Base-by-base conservation (phyloP, 2,797 vertebrate species). In the Hylomyscus alleni region DNA sequence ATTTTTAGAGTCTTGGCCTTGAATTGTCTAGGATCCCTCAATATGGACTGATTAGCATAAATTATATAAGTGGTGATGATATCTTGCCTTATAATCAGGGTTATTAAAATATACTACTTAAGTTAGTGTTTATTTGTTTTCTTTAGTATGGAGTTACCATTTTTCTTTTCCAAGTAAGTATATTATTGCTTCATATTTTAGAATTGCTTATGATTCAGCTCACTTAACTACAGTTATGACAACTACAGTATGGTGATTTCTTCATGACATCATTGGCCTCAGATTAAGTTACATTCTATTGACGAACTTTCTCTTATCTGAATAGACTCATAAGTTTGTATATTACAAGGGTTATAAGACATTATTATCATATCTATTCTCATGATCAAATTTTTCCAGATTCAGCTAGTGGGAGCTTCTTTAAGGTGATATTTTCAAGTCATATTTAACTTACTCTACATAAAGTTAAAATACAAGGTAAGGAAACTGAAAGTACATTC, bases 131-230 rank as follows among this genome's bases (percentile, higher is more conserved):
- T 60, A 67, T 60, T 76, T 72, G 29, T n/a, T 26, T 81, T 75
- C 31, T 86, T 26, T n/a, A 77, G 65, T 81, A 2, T n/a, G 37
- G 92, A 72, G 80, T 81, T 44, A 58, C 10, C n/a, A 47, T n/a
- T 88, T 93, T 87, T 40, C 58, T 44, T 95, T 77, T 90, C 22
- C n/a, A 95, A 88, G 37, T 54, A 92, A 90, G 31, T 67, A 89
- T 60, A 77, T 24, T 31, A 17, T 3, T 80, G 72, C 12, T 77
- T 6, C 8, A 87, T 91, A 85, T 69, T 89, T 89, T 67, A 81
- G 47, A 50, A 47, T 44, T 65, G 40, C 60, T 1, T 86, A 82
- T 22, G 34, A 95, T 80, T 94, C 34, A 3, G 22, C 52, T 93
- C 69, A 50, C 22, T 67, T 17, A 52, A 14, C 89, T 93, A 58